Conservation (phyloP, 2,888 invertebrate species). For the Drosophila siamana region DNA sequence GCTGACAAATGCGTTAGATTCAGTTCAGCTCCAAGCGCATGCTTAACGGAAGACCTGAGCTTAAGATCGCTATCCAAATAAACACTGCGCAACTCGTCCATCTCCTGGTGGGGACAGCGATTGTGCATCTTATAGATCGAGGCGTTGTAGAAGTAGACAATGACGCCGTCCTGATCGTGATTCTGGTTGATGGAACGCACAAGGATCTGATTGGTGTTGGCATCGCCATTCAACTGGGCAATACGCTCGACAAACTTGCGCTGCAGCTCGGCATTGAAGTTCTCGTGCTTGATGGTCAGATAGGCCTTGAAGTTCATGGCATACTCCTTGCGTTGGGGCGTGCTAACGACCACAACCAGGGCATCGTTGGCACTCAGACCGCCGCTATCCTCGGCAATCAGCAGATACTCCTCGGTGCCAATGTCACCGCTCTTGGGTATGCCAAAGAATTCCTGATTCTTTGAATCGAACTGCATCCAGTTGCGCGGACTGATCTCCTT, state of each 20-base stretch:
- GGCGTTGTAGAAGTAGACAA: conserved; percentile 93
- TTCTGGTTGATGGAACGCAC: conserved; percentile 88
- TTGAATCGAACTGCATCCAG: conserved; percentile 96
- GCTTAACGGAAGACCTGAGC: conserved; percentile 86
- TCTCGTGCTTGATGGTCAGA: conserved; percentile 89
- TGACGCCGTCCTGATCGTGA: conserved; percentile 87
- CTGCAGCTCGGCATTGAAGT: conserved; percentile 91
- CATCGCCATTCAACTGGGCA: conserved; percentile 91
- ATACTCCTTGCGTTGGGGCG: conserved; percentile 87
- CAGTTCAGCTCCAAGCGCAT: conserved; percentile 88
- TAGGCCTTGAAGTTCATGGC: conserved; percentile 93
- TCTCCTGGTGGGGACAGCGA: conserved; percentile 91
- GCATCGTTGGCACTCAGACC: conserved; percentile 92
- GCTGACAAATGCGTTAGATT: conserved; percentile 87
- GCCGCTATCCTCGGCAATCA: conserved; percentile 91
- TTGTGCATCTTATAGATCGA: conserved; percentile 86
- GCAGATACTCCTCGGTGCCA: conserved; percentile 91
- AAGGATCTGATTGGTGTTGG: conserved; percentile 90
- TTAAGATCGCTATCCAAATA: conserved; percentile 89
- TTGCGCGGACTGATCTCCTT: conserved; percentile 88
- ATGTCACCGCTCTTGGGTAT: conserved; percentile 91
- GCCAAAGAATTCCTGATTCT: conserved; percentile 95
- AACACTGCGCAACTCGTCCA: conserved; percentile 90
- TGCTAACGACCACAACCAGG: conserved; percentile 90
- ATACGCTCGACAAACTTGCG: conserved; percentile 93